Conservation (phyloP, 2,888 invertebrate genomes). For the Strigamia crassipes region DNA sequence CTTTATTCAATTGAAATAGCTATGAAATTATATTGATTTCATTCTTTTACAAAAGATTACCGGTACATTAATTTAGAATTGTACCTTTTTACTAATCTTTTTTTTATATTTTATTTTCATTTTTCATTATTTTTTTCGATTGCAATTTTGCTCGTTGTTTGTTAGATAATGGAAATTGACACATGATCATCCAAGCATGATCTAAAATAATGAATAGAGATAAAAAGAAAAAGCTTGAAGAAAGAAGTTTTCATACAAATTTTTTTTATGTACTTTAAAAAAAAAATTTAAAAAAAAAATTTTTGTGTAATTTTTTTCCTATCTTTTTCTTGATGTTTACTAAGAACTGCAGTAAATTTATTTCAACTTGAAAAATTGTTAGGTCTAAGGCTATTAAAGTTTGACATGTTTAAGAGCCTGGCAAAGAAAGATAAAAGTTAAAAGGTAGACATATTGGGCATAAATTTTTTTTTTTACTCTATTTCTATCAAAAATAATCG, state of each 20-base stretch:
- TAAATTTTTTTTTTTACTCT: conserved; percentile 1
- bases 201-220: conserved; percentile 20
- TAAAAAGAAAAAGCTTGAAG: neutral
- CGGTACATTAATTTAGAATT: neutral
- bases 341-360: conserved; percentile 36
- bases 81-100: neutral
- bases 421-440: conserved; percentile 40
- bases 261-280: neutral
- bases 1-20: too few relatives aligned
- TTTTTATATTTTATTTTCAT: neutral
- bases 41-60: neutral
- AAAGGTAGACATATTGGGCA: conserved; percentile 39
- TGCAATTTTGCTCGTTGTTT: conserved; percentile 15
- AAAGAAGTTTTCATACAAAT: neutral
- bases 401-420: conserved; percentile 37
- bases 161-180: conserved; percentile 38
- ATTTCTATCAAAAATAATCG: neutral
- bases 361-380: neutral
- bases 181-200: conserved; percentile 30
- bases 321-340: conserved; percentile 12
- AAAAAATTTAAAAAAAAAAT: neutral
- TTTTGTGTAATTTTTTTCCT: neutral
- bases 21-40: neutral
- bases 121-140: neutral
- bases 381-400: conserved; percentile 7